Evolutionary conservation across 2,888 invertebrate genomes (phyloP), one percentile per base, ranked within the genome.

Genomic region (Pseudococcus viburni): DNA sequence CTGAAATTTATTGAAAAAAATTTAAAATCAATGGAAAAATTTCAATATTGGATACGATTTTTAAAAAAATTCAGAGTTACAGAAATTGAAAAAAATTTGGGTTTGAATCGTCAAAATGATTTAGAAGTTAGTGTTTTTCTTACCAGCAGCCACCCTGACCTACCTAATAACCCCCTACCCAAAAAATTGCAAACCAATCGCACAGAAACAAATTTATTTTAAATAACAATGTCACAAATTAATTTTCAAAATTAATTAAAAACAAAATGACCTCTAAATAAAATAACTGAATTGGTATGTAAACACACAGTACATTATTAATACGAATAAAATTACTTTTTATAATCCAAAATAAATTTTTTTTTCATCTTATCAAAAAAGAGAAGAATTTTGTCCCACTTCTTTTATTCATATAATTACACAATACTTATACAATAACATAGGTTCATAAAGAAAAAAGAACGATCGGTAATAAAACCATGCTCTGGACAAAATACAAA

Each of bases 181-280:
- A 8, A 86, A 83, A 83, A 64, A 83, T 39, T 19, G 17, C 26
- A 6, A 0, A 86, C 15, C 3, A n/a, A 42, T 59, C 17, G 59
- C 51, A 68, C 33, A 33, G 80, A 88, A 88, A 77, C 83, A 77
- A 88, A 88, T 85, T 88, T 48, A 48, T 68, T 85, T 88, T 84
- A 19, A 68, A 84, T 84, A 84, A 64, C 84, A 84, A 88, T 64
- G 68, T 77, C 83, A 88, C 80, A 59, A 84, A 80, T 84, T 80
- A 83, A 84, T 88, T 88, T 83, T 80, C 42, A 42, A 42, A 39
- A 42, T 42, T 42, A 42, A 42, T 42, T 42, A 42, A 42, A 83
- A 51, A 51, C 73, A 87, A 87, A 87, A 87, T 73, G 64, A 87
- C 80, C 33, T 33, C 87, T 80, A 87, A 86, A 46, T 87, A 51